Conservation (phyloP, 2,113 vertebrate species). For the Tonatia bakeri region DNA sequence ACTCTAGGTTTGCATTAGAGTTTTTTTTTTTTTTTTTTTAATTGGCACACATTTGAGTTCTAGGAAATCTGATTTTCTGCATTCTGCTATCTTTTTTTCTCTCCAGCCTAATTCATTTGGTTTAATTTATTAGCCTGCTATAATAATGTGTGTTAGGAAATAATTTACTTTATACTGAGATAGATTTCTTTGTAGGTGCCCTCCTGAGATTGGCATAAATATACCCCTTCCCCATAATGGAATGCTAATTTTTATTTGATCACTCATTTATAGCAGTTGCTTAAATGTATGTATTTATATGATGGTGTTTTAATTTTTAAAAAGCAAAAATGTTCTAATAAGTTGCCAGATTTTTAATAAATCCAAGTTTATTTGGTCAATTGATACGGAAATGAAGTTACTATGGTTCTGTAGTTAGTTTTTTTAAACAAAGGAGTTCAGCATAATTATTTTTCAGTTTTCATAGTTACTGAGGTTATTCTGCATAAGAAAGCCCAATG, state of each 20-base stretch:
- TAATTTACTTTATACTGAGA: conserved; percentile 35
- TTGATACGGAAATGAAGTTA: conserved; percentile 67
- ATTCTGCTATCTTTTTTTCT: conserved; percentile 16
- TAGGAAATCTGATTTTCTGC: conserved; percentile 40
- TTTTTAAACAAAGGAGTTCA: conserved; percentile 39
- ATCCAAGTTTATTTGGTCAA: conserved; percentile 70
- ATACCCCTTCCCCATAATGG: conserved; percentile 66
- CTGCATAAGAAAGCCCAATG: conserved; percentile 73
- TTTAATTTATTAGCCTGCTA: conserved; percentile 48
- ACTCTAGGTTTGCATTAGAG: background rate
- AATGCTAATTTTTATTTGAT: conserved; percentile 86
- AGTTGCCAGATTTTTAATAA: conserved; percentile 78
- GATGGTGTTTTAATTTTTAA: conserved; percentile 75
- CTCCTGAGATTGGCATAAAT: conserved; percentile 33
- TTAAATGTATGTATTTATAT: conserved; percentile 81
- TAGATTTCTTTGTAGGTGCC: conserved; percentile 36
- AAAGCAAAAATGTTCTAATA: conserved; percentile 72
- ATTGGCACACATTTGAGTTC: background rate
- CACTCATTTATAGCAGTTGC: conserved; percentile 91
- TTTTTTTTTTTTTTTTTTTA: background rate
- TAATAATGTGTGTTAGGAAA: conserved; percentile 25
- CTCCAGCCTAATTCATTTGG: conserved; percentile 2
- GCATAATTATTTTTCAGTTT: conserved; percentile 64
- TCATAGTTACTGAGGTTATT: conserved; percentile 65
- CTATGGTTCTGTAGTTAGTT: conserved; percentile 58